phyloP scores from a whole-genome alignment of 2,113 vertebrate genomes.

The Psophia crepitans region DNA sequence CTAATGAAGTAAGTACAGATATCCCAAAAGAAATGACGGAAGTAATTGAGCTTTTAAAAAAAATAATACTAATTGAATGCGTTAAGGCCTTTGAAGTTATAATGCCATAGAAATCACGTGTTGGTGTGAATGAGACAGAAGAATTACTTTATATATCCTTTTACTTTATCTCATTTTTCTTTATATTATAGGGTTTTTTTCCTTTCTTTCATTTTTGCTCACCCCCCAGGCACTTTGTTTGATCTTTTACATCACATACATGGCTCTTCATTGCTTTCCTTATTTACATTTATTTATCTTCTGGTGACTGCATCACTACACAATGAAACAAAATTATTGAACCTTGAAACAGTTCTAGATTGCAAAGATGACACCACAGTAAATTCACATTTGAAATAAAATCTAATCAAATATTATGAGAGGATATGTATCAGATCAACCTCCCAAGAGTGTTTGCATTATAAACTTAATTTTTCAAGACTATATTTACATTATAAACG shows the following conservation, averaged over 20 bases:
- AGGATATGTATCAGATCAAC: slow-evolving; percentile 44
- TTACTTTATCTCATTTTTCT: neutral
- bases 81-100: neutral
- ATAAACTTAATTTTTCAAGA: slow-evolving; percentile 44
- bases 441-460: slow-evolving; percentile 26
- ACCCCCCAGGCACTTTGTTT: neutral
- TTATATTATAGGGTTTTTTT: neutral
- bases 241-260: neutral
- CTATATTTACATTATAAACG: slow-evolving; percentile 29
- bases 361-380: slow-evolving; percentile 58
- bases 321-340: slow-evolving; percentile 66
- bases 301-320: slow-evolving; percentile 24
- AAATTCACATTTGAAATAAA: slow-evolving; percentile 70
- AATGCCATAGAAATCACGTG: neutral
- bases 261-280: slow-evolving; percentile 15
- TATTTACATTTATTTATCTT: slow-evolving; percentile 63
- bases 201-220: neutral
- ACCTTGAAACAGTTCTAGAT: slow-evolving; percentile 71
- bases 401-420: slow-evolving; percentile 67
- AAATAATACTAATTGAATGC: neutral
- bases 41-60: neutral
- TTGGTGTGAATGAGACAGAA: neutral
- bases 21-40: slow-evolving; percentile 10
- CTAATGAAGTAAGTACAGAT: neutral
- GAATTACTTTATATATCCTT: neutral